A percentile compares a stretch with the other conserved stretches of the same genome.
phyloP scores from a whole-genome alignment of 2,797 vertebrate species.

The Synaphobranchus kaupii region DNA sequence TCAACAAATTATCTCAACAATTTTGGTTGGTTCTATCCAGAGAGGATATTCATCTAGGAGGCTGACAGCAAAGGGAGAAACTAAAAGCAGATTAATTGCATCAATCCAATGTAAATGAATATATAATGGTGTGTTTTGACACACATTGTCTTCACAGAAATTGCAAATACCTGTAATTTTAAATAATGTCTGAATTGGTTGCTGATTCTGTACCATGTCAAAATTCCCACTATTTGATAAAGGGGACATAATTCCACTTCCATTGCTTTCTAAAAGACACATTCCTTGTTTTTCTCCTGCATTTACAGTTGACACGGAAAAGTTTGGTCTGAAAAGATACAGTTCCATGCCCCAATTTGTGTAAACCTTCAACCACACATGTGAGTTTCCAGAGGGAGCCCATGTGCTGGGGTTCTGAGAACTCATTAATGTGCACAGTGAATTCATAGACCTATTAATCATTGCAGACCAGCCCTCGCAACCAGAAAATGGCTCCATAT shows the following conservation, averaged over 20 bases:
- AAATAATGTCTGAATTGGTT: too few relatives aligned
- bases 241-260: neutral
- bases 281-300: neutral
- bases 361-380: neutral
- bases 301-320: neutral
- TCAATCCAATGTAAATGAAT: neutral
- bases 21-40: neutral
- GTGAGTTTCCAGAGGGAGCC: neutral
- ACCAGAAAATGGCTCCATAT: neutral
- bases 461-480: neutral
- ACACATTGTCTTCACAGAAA: too few relatives aligned
- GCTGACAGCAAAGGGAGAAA: neutral
- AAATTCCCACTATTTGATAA: neutral
- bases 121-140: too few relatives aligned
- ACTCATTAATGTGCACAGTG: neutral
- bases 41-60: neutral
- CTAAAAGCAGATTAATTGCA: neutral
- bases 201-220: neutral
- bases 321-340: neutral
- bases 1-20: neutral
- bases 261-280: neutral
- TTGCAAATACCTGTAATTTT: too few relatives aligned
- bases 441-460: conserved; percentile 15
- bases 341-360: neutral
- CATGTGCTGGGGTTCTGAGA: neutral